A percentile compares a stretch with the other conserved stretches of the same genome.
Evolutionary conservation across 2,888 invertebrate species (phyloP).

Genomic region (Drosophila yooni): DNA sequence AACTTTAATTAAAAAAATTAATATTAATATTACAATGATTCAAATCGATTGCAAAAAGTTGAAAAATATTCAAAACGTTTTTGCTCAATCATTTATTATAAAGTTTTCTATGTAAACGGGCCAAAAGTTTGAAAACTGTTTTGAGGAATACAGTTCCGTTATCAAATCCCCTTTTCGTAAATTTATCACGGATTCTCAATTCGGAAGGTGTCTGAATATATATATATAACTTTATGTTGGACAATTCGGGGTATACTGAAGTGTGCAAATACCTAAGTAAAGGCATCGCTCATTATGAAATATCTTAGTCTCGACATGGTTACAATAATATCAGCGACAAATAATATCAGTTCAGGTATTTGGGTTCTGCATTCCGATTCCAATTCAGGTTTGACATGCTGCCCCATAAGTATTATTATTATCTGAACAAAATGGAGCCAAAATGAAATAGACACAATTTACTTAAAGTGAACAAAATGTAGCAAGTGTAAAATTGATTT

Average conservation of each 20-base stretch:
- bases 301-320: background rate
- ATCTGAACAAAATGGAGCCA: background rate
- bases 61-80: background rate
- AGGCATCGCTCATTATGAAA: background rate
- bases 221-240: background rate
- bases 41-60: background rate
- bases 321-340: background rate
- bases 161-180: background rate
- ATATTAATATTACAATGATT: background rate
- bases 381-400: background rate
- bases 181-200: background rate
- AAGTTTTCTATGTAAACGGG: background rate
- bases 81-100: background rate
- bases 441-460: background rate
- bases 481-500: constrained; percentile 13
- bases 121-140: background rate
- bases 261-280: background rate
- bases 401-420: background rate
- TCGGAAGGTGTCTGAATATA: too few relatives aligned
- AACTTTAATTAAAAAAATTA: background rate
- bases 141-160: background rate
- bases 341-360: background rate
- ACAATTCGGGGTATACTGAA: background rate
- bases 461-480: background rate
- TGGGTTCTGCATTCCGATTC: background rate